Evolutionary conservation across 2,113 vertebrate species (phyloP).

Genomic region (Hemicordylus capensis): DNA sequence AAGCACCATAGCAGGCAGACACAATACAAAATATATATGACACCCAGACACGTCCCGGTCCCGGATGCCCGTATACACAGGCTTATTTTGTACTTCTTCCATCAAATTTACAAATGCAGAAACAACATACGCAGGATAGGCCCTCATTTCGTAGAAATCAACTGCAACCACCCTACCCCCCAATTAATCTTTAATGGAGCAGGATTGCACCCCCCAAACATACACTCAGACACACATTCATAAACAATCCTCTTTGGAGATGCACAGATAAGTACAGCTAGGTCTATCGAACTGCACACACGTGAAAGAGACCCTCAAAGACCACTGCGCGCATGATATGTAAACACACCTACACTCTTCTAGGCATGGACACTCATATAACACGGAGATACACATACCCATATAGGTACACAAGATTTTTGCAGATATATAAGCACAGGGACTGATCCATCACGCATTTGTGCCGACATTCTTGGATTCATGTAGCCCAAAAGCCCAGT

Average conservation of each 20-base stretch:
- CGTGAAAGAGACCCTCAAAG: accelerated
- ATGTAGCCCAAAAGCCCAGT: neutral
- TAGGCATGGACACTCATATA: neutral
- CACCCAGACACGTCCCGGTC: neutral
- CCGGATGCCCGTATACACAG: neutral
- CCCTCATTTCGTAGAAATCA: neutral
- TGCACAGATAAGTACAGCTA: accelerated
- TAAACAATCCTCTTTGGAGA: neutral
- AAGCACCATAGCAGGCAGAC: neutral
- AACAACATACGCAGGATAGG: neutral
- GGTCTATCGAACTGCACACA: neutral
- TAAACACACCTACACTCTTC: neutral
- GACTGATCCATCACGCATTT: neutral
- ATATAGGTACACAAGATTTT: neutral
- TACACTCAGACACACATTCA: neutral
- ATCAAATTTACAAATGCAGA: neutral
- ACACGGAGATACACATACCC: neutral
- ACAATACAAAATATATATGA: neutral
- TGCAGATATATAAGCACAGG: neutral
- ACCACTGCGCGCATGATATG: too few relatives aligned
- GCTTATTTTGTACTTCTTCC: neutral
- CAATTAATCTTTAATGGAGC: neutral
- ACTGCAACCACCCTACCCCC: neutral
- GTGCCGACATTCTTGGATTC: neutral
- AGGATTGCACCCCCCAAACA: neutral